phyloP scores from a whole-genome alignment of 2,888 invertebrate species.

The Callinectes sapidus region DNA sequence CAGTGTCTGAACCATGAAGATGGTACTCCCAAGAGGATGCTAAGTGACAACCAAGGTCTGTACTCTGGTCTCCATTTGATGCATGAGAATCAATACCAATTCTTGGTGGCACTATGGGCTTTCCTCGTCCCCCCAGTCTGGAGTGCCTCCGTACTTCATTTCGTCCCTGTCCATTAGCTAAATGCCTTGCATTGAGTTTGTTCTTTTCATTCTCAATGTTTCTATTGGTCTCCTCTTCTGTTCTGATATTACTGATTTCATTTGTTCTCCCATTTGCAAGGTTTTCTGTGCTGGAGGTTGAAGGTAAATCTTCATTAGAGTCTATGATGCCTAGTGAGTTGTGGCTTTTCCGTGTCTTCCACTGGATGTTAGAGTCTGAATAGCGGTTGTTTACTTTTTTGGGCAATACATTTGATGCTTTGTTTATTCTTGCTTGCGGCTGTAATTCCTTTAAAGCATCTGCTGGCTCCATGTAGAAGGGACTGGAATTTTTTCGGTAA shows the following conservation, averaged over 20 bases:
- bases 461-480: constrained; percentile 92
- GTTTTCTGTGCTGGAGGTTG: constrained; percentile 58
- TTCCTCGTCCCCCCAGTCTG: constrained; percentile 78
- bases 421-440: constrained; percentile 63
- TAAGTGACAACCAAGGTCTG: constrained; percentile 84
- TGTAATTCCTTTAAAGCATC: constrained; percentile 81
- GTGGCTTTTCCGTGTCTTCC: constrained; percentile 66
- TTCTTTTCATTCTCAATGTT: constrained; percentile 62
- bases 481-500: constrained; percentile 79
- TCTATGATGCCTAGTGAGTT: constrained; percentile 64
- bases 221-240: constrained; percentile 57
- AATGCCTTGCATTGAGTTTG: constrained; percentile 54
- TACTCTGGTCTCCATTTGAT: constrained; percentile 74
- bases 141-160: constrained; percentile 64
- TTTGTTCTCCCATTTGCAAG: constrained; percentile 43
- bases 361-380: constrained; percentile 73
- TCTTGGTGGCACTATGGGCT: constrained; percentile 85
- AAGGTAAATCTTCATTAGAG: constrained; percentile 63
- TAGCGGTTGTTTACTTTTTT: constrained; percentile 64
- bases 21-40: constrained; percentile 95
- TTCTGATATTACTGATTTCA: constrained; percentile 30
- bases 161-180: constrained; percentile 45
- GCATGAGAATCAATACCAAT: constrained; percentile 76
- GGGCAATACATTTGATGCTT: constrained; percentile 57
- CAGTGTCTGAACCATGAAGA: constrained; percentile 78